Base-by-base conservation (phyloP, 2,113 vertebrate species). In the Ceyx melanurus region DNA sequence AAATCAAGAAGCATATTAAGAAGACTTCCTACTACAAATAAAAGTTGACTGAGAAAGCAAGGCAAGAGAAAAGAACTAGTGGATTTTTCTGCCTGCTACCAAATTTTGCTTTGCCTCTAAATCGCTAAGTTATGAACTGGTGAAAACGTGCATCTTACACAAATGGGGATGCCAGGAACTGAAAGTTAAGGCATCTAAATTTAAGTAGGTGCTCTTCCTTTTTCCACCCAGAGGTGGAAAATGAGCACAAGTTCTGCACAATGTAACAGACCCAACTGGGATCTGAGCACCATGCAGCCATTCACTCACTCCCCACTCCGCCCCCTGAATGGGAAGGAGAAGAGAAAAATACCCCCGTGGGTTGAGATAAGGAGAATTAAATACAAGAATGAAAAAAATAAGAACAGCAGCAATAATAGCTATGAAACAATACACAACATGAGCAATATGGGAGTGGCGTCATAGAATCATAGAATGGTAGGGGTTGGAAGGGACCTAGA, bases 1-100 rank as follows among this genome's bases (percentile, higher is more conserved):
- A 90, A 87, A 85, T 51, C 72, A 60, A 64, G 60, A 77, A 87
- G 33, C 10, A 46, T 53, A 73, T 80, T 76, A n/a, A 74, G 91
- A 89, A 82, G 40, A 11, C 23, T 88, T 90, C 79, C 75, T 77
- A 68, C 15, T 76, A 51, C 33, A 94, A 94, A 82, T 82, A 77
- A n/a, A 85, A 33, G 22, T 31, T 73, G 50, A 51, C 31, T 82
- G 35, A 74, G 83, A 85, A 90, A 74, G 76, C 45, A 66, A 76
- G 81, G 62, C 86, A 93, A 89, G 33, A 92, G 23, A 90, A 93
- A 82, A 82, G 58, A 93, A 80, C 48, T 19, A 74, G 72, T 46
- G 72, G 82, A 92, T 88, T 89, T 93, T 86, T 64, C 29, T 89
- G 33, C 37, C 64, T 88, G 40, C 56, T 76, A 82, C 74, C 51